phyloP scores from a whole-genome alignment of 2,113 vertebrate genomes.

The Columbina picui region DNA sequence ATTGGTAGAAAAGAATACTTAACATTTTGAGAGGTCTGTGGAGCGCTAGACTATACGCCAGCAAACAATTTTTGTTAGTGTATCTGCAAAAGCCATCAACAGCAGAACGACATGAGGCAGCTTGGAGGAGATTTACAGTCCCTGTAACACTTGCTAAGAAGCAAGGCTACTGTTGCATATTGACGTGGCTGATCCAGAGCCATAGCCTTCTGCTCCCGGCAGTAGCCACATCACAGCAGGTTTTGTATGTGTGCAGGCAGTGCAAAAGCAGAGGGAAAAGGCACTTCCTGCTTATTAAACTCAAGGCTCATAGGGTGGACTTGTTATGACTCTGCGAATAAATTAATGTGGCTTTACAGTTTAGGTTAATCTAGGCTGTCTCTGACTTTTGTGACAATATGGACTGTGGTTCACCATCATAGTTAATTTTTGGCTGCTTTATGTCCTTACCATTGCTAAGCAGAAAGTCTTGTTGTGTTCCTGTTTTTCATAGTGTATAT shows the following conservation, averaged over 20 bases:
- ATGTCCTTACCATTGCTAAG: neutral
- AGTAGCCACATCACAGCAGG: neutral
- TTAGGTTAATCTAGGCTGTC: neutral
- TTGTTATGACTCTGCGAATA: neutral
- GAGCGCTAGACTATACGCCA: neutral
- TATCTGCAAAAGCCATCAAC: conserved; percentile 38
- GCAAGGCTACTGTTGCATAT: neutral
- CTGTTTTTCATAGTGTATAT: neutral
- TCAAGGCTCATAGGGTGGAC: neutral
- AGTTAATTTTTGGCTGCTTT: neutral
- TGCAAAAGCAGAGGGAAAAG: neutral
- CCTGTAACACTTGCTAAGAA: neutral
- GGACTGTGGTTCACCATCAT: neutral
- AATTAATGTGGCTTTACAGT: neutral
- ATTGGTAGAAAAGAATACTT: neutral
- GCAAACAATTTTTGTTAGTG: neutral
- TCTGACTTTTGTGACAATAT: neutral
- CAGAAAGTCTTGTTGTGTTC: neutral
- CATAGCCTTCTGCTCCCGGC: neutral
- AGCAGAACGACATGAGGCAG: neutral
- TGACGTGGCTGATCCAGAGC: neutral
- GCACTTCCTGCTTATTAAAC: neutral
- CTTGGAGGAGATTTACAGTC: neutral
- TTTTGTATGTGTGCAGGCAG: neutral
- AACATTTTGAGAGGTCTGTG: neutral